phyloP scores from a whole-genome alignment of 1,140 invertebrate genomes.

The Mycetomoellerius zeteki region DNA sequence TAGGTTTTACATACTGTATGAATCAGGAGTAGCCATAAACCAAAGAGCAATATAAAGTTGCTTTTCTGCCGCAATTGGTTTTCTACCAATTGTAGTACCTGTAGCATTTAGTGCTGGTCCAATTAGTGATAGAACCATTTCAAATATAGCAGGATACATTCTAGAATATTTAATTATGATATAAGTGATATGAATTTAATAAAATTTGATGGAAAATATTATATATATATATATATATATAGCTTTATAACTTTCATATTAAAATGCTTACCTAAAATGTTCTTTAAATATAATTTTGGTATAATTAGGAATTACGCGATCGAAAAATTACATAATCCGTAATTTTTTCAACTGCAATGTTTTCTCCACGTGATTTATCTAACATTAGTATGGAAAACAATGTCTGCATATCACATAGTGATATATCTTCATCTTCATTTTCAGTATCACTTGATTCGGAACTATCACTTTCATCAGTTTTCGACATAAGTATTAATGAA shows the following conservation, averaged over 20 bases:
- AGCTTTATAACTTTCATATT: not conserved
- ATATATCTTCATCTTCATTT: slow-evolving; percentile 11
- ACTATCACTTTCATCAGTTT: slow-evolving; percentile 3
- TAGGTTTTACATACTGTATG: too few relatives aligned
- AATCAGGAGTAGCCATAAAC: too few relatives aligned
- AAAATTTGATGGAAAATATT: slow-evolving; percentile 4
- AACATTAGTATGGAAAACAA: not conserved
- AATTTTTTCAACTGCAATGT: not conserved
- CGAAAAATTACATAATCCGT: slow-evolving; percentile 29
- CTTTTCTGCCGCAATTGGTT: too few relatives aligned
- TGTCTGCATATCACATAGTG: not conserved
- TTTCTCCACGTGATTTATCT: not conserved
- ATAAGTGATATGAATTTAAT: slow-evolving; percentile 14
- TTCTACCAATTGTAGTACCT: too few relatives aligned
- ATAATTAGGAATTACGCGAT: slow-evolving; percentile 14
- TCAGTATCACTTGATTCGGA: not conserved
- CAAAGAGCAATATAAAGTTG: too few relatives aligned
- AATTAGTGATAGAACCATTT: too few relatives aligned
- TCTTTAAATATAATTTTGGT: not conserved
- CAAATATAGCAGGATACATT: too few relatives aligned
- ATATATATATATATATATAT: not conserved
- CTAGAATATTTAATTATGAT: too few relatives aligned
- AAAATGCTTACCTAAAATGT: slow-evolving; percentile 10
- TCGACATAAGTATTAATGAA: not conserved
- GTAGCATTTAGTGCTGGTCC: too few relatives aligned